Conservation (phyloP, 2,888 invertebrate genomes). For the Tipula confusa region DNA sequence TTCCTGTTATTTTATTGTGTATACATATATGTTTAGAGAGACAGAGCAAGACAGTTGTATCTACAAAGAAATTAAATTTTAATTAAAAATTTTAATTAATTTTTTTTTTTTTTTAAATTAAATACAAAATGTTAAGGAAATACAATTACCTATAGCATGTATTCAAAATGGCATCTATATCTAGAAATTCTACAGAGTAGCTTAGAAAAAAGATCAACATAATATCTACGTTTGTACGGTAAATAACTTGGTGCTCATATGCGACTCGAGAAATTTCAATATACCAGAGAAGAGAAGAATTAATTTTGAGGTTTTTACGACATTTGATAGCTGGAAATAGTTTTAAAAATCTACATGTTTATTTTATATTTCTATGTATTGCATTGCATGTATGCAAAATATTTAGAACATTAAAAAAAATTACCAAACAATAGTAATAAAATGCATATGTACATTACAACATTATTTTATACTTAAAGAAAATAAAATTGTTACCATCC, state of each 20-base stretch:
- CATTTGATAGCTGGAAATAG: too few relatives aligned
- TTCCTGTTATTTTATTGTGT: not conserved
- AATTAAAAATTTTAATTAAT: conserved; percentile 7
- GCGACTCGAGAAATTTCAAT: too few relatives aligned
- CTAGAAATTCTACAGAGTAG: too few relatives aligned
- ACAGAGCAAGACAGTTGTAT: too few relatives aligned
- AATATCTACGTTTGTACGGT: too few relatives aligned
- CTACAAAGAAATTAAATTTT: not conserved
- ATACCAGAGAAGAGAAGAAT: too few relatives aligned
- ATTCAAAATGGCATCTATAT: too few relatives aligned
- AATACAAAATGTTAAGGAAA: not conserved
- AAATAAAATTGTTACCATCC: not conserved
- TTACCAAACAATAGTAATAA: not conserved
- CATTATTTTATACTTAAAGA: not conserved
- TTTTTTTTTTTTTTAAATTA: not conserved
- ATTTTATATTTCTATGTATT: not conserved
- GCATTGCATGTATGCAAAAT: not conserved
- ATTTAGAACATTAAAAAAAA: not conserved
- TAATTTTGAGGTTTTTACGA: too few relatives aligned
- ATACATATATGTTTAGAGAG: too few relatives aligned
- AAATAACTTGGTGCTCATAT: too few relatives aligned
- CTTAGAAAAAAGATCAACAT: not conserved
- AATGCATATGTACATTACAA: not conserved
- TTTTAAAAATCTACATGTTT: too few relatives aligned
- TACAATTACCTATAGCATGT: too few relatives aligned